These are phyloP conservation scores for Scaptomyza reducta DNA, from an alignment of 2,888 invertebrate genomes.

Conservation along the genomic window DNA sequence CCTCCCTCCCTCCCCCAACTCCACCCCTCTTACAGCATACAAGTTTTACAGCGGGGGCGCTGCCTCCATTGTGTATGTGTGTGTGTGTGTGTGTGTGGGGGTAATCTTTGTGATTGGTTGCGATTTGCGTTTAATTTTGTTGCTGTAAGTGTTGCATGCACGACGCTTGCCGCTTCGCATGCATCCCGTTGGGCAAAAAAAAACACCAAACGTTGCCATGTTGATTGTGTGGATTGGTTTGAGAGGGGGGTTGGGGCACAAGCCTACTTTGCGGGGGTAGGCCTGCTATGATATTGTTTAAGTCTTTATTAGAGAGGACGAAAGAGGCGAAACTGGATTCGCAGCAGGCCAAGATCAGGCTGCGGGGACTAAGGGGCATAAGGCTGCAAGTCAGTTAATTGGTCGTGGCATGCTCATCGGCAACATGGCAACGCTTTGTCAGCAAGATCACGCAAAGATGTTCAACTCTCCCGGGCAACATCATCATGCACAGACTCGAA, in stretches of 20 bases:
- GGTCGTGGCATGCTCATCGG: slow-evolving; percentile 66
- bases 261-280: slow-evolving; percentile 67
- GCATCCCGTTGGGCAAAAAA: slow-evolving; percentile 73
- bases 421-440: slow-evolving; percentile 44
- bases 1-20: background rate
- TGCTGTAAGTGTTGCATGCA: slow-evolving; percentile 73
- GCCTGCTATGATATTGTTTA: slow-evolving; percentile 59
- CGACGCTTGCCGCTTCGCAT: slow-evolving; percentile 52
- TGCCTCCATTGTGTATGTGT: slow-evolving; percentile 35
- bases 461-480: slow-evolving; percentile 3
- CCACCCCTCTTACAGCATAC: slow-evolving; percentile 13
- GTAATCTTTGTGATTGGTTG: slow-evolving; percentile 78
- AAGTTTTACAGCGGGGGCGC: slow-evolving; percentile 57
- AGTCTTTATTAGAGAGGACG: slow-evolving; percentile 65
- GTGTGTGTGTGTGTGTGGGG: slow-evolving; percentile 42
- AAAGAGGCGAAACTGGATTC: slow-evolving; percentile 45
- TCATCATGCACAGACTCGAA: slow-evolving; percentile 30
- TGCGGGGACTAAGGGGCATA: slow-evolving; percentile 31
- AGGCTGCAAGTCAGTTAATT: slow-evolving; percentile 67
- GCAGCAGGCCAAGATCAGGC: slow-evolving; percentile 31
- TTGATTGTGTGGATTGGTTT: slow-evolving; percentile 27
- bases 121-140: slow-evolving; percentile 77
- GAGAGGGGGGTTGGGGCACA: slow-evolving; percentile 2
- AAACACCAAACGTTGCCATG: slow-evolving; percentile 45
- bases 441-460: slow-evolving; percentile 46